These are phyloP conservation scores for Hydrotaea diabolus DNA, from an alignment of 2,888 invertebrate genomes.

Conservation along the genomic window DNA sequence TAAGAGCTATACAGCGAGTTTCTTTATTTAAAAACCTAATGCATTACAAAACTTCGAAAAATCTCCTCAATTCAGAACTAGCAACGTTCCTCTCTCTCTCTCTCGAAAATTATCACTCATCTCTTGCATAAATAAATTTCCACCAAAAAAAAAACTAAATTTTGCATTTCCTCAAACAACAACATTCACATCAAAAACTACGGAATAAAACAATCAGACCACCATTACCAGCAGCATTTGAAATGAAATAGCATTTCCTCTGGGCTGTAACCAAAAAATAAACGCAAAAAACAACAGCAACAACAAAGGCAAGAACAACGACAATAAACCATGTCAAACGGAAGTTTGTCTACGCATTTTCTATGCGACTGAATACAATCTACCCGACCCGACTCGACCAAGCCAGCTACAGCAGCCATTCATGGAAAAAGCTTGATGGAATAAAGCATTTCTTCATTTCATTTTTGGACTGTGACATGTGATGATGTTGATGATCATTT, in stretches of 20 bases:
- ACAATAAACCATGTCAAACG: constrained; percentile 65
- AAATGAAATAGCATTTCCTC: constrained; percentile 54
- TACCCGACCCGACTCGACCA: no score
- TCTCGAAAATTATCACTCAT: neutral
- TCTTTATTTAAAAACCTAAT: no score
- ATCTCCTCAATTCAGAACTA: no score
- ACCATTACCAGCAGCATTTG: constrained; percentile 46
- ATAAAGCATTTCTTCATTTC: constrained; percentile 47
- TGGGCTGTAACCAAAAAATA: constrained; percentile 46
- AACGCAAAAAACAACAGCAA: constrained; percentile 16
- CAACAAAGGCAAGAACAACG: constrained; percentile 32
- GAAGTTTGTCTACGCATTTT: constrained; percentile 67
- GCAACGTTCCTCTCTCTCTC: no score
- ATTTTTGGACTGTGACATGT: constrained; percentile 58
- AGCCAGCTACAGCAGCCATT: constrained; percentile 5
- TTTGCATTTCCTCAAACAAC: neutral
- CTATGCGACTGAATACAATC: constrained; percentile 60
- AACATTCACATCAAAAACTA: neutral
- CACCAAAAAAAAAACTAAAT: neutral
- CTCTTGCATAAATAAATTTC: neutral
- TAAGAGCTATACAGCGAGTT: no score
- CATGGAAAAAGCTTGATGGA: neutral
- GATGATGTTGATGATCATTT: constrained; percentile 63
- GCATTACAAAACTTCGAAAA: no score
- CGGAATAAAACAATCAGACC: constrained; percentile 41